phyloP scores from a whole-genome alignment of 2,113 vertebrate species.

The Microtus ochrogaster region DNA sequence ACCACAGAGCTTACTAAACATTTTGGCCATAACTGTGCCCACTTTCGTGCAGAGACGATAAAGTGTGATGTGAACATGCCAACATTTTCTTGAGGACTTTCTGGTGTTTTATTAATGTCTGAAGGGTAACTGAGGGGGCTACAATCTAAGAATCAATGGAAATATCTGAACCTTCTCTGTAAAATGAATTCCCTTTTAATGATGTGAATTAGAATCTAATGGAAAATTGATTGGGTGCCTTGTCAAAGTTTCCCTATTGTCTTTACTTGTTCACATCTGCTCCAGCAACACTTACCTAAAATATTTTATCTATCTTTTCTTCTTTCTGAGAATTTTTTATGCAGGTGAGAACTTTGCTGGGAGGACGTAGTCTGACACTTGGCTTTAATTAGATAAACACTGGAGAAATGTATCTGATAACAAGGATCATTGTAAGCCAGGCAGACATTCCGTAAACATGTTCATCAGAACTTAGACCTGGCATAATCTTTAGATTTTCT shows the following conservation, averaged over 20 bases:
- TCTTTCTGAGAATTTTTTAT: background rate
- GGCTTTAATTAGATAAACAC: constrained; percentile 33
- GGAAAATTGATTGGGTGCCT: constrained; percentile 23
- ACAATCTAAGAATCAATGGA: background rate
- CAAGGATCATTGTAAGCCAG: background rate
- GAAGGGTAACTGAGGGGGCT: constrained; percentile 6
- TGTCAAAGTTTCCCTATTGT: background rate
- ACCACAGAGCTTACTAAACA: background rate
- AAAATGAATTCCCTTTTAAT: background rate
- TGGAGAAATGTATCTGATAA: background rate
- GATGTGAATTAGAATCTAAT: background rate
- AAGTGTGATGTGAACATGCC: background rate
- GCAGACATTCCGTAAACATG: background rate
- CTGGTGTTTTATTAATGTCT: background rate
- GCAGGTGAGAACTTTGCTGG: background rate
- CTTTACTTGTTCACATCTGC: background rate
- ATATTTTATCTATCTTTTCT: constrained; percentile 21
- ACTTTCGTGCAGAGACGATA: background rate
- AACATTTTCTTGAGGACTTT: constrained; percentile 33
- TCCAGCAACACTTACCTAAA: constrained; percentile 24
- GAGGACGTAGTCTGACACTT: background rate
- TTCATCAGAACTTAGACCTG: background rate
- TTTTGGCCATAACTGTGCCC: background rate
- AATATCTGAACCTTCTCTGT: background rate
- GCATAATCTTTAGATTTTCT: background rate